phyloP scores from a whole-genome alignment of 2,113 vertebrate genomes.

The Pedetes capensis region DNA sequence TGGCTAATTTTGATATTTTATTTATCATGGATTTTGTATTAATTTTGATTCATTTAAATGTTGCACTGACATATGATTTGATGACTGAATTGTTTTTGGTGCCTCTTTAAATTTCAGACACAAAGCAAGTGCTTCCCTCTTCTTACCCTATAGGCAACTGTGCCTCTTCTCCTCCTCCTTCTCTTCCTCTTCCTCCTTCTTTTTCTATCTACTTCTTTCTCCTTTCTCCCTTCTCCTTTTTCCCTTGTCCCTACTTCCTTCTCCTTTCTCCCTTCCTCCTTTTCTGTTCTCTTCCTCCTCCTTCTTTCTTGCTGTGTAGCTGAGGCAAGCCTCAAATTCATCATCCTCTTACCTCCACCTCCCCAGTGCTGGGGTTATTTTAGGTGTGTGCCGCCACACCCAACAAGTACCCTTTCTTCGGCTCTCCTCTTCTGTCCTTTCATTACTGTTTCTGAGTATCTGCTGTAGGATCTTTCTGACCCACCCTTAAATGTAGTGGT shows the following conservation, averaged over 20 bases:
- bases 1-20: too few species aligned
- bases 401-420: neutral
- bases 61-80: neutral
- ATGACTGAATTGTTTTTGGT: neutral
- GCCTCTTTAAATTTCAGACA: neutral
- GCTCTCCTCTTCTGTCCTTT: neutral
- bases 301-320: neutral
- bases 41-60: neutral
- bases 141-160: neutral
- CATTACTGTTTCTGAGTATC: neutral
- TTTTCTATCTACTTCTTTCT: too few species aligned
- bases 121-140: neutral
- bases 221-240: too few species aligned
- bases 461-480: neutral
- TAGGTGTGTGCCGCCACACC: neutral
- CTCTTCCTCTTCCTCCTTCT: neutral
- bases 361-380: neutral
- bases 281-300: neutral
- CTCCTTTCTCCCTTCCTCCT: too few species aligned
- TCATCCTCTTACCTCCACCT: neutral
- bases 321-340: too few species aligned
- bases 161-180: too few species aligned
- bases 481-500: neutral
- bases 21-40: neutral
- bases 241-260: too few species aligned